Evolutionary conservation across 1,140 invertebrate genomes (phyloP).

Genomic region (Drosophila sucinea): DNA sequence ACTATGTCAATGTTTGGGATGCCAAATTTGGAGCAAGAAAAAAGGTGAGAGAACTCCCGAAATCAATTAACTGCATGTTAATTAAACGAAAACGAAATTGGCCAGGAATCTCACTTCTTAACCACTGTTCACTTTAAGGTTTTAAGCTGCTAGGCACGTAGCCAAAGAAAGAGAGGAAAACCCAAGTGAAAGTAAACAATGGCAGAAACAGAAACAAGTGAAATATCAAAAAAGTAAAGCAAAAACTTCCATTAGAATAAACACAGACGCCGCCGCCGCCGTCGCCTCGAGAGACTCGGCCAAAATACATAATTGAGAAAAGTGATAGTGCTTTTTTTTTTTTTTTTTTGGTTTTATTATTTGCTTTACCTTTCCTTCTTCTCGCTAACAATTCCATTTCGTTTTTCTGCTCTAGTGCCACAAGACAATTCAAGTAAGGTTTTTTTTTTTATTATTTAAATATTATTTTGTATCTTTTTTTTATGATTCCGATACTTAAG

Average conservation of each 20-base stretch:
- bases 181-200: conserved; percentile 68
- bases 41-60: conserved; percentile 5
- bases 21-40: conserved; percentile 55
- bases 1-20: conserved; percentile 71
- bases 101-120: conserved; percentile 30
- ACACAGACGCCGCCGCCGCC: background rate
- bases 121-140: conserved; percentile 21
- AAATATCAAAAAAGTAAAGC: conserved; percentile 53
- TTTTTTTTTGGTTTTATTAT: conserved; percentile 42
- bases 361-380: conserved; percentile 41
- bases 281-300: conserved; percentile 12
- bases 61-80: conserved; percentile 71
- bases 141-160: conserved; percentile 50
- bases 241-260: conserved; percentile 69
- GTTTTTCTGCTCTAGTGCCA: conserved; percentile 40
- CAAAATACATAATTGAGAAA: conserved; percentile 71
- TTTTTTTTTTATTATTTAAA: conserved; percentile 69
- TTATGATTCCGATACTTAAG: conserved; percentile 74
- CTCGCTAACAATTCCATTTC: conserved; percentile 59
- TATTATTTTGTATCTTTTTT: conserved; percentile 57
- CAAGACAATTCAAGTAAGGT: conserved; percentile 18
- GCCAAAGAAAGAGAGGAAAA: background rate
- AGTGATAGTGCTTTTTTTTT: conserved; percentile 71
- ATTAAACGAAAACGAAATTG: conserved; percentile 70
- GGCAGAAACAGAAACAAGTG: conserved; percentile 41